These are phyloP conservation scores for Podarcis cretensis DNA, from an alignment of 2,113 vertebrate genomes.

Conservation along the genomic window DNA sequence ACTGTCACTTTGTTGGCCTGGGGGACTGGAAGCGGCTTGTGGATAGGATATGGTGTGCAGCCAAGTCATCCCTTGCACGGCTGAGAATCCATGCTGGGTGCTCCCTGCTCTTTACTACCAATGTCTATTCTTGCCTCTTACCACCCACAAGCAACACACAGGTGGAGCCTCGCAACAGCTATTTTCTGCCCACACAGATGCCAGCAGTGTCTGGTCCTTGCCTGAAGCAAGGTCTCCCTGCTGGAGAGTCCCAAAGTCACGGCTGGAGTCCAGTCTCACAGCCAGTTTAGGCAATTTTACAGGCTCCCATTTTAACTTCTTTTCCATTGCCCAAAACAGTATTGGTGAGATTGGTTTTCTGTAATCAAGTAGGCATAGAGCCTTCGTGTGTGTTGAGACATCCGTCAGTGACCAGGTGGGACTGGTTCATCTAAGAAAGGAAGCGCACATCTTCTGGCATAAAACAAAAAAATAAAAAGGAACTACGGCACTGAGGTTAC, in stretches of 20 bases:
- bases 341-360: background rate
- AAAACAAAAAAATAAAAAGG: background rate
- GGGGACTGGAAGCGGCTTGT: too few species aligned
- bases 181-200: constrained; percentile 17
- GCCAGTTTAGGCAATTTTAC: background rate
- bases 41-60: background rate
- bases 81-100: background rate
- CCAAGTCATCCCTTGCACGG: background rate
- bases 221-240: background rate
- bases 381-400: background rate
- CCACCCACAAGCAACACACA: background rate
- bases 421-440: background rate
- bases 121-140: constrained; percentile 19
- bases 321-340: background rate
- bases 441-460: background rate
- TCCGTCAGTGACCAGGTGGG: background rate
- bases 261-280: background rate
- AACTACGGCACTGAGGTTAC: background rate
- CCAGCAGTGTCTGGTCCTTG: constrained; percentile 1
- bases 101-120: background rate
- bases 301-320: background rate
- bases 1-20: background rate
- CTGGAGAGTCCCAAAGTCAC: background rate
- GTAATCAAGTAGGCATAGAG: background rate
- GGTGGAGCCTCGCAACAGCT: background rate